These are phyloP conservation scores for Acrobasis suavella DNA, from an alignment of 2,888 invertebrate genomes.

Conservation along the genomic window DNA sequence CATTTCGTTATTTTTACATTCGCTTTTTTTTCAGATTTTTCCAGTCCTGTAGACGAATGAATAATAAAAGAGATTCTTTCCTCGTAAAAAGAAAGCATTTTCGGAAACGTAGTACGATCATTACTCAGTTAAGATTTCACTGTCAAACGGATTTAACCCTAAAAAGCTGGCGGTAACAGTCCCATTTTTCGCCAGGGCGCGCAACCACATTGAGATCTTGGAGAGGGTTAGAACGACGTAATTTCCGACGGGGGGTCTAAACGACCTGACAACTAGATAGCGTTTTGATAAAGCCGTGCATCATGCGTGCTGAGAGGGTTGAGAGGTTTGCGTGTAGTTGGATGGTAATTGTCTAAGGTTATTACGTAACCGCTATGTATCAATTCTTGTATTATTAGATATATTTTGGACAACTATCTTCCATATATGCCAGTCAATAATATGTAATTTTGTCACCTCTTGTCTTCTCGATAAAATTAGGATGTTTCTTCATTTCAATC, in stretches of 20 bases:
- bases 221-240: conserved; percentile 46
- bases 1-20: too few species aligned
- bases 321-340: neutral
- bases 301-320: conserved; percentile 47
- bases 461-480: too few species aligned
- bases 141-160: conserved; percentile 41
- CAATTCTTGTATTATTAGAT: neutral
- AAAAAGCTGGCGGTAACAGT: conserved; percentile 33
- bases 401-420: too few species aligned
- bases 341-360: neutral
- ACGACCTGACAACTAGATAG: conserved; percentile 57
- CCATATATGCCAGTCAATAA: too few species aligned
- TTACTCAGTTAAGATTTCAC: conserved; percentile 35
- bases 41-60: neutral
- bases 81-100: neutral
- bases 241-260: conserved; percentile 55
- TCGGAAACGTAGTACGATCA: conserved; percentile 24
- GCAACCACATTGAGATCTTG: conserved; percentile 31
- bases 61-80: neutral
- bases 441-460: too few species aligned
- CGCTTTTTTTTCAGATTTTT: too few species aligned
- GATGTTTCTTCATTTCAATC: too few species aligned
- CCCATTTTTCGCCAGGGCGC: conserved; percentile 42
- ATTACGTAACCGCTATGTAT: too few species aligned
- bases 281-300: conserved; percentile 52